Conservation (phyloP, 2,888 invertebrate genomes). For the Chironomus riparius region DNA sequence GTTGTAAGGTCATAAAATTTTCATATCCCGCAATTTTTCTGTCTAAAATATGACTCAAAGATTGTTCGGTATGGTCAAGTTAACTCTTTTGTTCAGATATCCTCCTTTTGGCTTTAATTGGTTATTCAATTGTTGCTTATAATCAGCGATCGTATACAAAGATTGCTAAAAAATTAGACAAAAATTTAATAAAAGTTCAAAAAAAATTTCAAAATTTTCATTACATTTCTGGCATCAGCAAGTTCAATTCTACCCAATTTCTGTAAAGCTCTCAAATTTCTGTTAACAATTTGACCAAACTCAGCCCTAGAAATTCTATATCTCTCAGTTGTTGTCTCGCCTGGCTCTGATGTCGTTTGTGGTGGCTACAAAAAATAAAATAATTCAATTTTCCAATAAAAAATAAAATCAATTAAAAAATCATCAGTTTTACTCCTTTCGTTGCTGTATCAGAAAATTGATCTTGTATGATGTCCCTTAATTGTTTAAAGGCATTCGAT, state of each 20-base stretch:
- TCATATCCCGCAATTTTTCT: not conserved
- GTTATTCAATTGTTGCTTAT: conserved; percentile 33
- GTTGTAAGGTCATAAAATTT: not conserved
- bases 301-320: conserved; percentile 40
- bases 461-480: conserved; percentile 38
- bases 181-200: conserved; percentile 7
- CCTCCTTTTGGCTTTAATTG: conserved; percentile 13
- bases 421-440: conserved; percentile 21
- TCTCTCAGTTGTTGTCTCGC: conserved; percentile 35
- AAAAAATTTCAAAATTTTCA: not conserved
- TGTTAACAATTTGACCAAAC: conserved; percentile 38
- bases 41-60: not conserved
- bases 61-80: conserved; percentile 3
- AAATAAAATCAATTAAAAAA: not conserved
- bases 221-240: conserved; percentile 40
- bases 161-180: conserved; percentile 35
- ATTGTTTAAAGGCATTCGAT: conserved; percentile 35
- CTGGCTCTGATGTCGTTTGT: not conserved
- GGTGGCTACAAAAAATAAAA: conserved; percentile 3
- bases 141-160: conserved; percentile 38
- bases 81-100: not conserved
- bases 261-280: conserved; percentile 40
- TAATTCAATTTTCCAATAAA: not conserved
- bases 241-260: conserved; percentile 38
- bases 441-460: conserved; percentile 37